A percentile compares a stretch with the other conserved stretches of the same genome.
Evolutionary conservation across 2,113 vertebrate species (phyloP).

Genomic region (Burhinus bistriatus): DNA sequence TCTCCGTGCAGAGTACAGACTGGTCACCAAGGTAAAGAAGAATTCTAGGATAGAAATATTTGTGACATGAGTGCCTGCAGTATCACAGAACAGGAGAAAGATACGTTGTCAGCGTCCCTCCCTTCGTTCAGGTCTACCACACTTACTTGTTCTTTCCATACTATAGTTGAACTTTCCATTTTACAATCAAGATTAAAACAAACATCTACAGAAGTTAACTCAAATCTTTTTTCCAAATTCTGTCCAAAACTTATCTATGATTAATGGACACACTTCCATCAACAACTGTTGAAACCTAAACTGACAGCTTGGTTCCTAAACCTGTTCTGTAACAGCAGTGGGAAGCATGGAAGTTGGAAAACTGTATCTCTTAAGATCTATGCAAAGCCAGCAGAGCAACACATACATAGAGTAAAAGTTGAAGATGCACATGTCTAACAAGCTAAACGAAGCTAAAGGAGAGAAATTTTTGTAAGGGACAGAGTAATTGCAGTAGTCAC

Average conservation of each 20-base stretch:
- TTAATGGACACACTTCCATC: background rate
- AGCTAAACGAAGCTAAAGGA: background rate
- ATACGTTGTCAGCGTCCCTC: background rate
- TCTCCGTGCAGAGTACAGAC: background rate
- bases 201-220: background rate
- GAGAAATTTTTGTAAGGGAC: background rate
- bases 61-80: background rate
- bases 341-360: background rate
- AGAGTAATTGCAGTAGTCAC: background rate
- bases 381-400: background rate
- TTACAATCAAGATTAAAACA: background rate
- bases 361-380: background rate
- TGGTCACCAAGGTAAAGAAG: background rate
- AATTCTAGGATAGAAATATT: background rate
- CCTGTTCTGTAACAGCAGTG: background rate
- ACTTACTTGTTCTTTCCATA: background rate
- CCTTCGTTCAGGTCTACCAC: background rate
- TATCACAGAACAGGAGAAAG: background rate
- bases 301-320: background rate
- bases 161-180: background rate
- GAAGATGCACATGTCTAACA: background rate
- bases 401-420: background rate
- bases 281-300: background rate
- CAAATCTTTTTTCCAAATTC: background rate
- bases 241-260: background rate